Base-by-base conservation (phyloP, 2,797 vertebrate genomes). In the Fistularia commersonii region DNA sequence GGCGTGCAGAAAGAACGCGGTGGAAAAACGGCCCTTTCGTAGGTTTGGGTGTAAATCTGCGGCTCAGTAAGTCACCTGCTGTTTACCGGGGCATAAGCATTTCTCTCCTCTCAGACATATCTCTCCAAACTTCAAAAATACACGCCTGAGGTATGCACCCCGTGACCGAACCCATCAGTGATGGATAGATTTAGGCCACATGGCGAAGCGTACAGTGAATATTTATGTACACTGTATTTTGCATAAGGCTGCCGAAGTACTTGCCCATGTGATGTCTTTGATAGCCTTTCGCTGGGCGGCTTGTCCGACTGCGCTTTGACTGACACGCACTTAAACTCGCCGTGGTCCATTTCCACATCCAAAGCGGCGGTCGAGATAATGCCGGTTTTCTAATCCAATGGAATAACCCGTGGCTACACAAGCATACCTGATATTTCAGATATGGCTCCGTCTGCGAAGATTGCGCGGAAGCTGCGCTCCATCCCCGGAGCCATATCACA, bases 401-500 rank as follows among this genome's bases (percentile, higher is more conserved):
- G 66, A 82, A 82, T 75, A 66, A 78, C 86, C 83, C 66, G 42
- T 40, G 23, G 86, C 81, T 54, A 71, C 62, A 84, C 74, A 69
- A 71, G 71, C 78, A 81, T 54, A 81, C 72, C 81, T 76, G 82
- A 88, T 87, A 78, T 77, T 84, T 77, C 73, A 61, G 80, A 87
- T 87, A 87, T 15, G 46, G 38, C 65, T 62, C 49, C 1, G 54
- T 66, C 70, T 60, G 54, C 32, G 60, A 23, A 74, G 81, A 88
- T 87, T 80, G 77, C 45, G 77, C 78, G 58, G 5, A 68, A 75
- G 47, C 80, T 57, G 71, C 68, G 32, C 70, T 77, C 65, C 52
- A 36, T 93, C 93, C 94, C 94, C 56, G 89, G 84, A 95, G 94
- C 93, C 89, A 92, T 92, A 89, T 91, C 91, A 88, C 85, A 89